Percentiles rank a stretch among this genome's conserved stretches.
These are phyloP conservation scores for Falcaria lacertinaria DNA, from an alignment of 2,888 invertebrate species.

Conservation along the genomic window DNA sequence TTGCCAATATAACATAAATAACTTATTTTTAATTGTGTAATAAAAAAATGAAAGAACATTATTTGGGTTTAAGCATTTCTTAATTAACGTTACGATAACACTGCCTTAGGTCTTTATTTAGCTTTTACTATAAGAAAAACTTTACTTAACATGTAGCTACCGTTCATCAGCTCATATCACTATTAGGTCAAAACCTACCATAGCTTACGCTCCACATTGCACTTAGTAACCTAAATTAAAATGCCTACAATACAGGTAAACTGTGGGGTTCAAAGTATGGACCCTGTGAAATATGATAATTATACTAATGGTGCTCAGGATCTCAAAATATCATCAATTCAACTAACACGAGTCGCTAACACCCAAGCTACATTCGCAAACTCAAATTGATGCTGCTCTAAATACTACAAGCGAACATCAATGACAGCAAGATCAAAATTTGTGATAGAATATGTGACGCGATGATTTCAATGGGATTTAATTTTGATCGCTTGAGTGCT, in stretches of 20 bases:
- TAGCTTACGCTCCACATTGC: neutral
- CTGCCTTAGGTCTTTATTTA: too few relatives aligned
- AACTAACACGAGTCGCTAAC: conserved; percentile 8
- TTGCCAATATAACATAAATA: too few relatives aligned
- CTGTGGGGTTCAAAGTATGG: conserved; percentile 3
- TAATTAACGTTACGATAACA: too few relatives aligned
- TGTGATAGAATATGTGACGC: neutral
- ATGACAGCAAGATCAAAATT: neutral
- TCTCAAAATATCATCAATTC: conserved; percentile 13
- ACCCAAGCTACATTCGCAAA: neutral
- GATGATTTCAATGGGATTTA: too few relatives aligned
- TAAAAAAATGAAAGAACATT: too few relatives aligned
- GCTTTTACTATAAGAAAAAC: too few relatives aligned
- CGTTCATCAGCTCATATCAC: conserved; percentile 1
- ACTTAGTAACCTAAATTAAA: neutral
- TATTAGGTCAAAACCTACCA: neutral
- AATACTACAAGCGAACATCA: neutral
- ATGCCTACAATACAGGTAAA: neutral
- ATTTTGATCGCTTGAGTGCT: too few relatives aligned
- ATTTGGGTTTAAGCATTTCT: too few relatives aligned
- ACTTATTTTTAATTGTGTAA: too few relatives aligned
- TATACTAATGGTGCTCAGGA: conserved; percentile 34
- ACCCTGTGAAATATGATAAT: conserved; percentile 22
- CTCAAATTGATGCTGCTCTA: neutral
- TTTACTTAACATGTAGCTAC: conserved; percentile 3